Evolutionary conservation across 2,113 vertebrate genomes (phyloP), one percentile per base, ranked within the genome.

Genomic region (Microtus richardsoni): DNA sequence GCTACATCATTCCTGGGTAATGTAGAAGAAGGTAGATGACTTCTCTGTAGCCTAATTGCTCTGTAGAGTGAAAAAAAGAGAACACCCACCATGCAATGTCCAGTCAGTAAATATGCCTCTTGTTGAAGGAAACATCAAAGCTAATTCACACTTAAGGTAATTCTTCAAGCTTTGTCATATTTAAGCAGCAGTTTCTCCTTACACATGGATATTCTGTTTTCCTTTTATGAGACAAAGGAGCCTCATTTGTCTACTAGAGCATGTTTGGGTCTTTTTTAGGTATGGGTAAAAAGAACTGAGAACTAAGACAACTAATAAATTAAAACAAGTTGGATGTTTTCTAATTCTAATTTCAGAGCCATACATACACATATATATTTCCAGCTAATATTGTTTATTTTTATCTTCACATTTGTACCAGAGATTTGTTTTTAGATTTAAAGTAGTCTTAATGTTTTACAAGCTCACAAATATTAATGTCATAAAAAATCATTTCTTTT

Each of bases 381-480:
- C 70, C 66, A 74, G 49, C 64, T 68, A 22, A 41, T 94, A 68
- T 85, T 95, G 49, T 88, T 94, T 89, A 68, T 91, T 83, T 90
- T 54, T 49, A 16, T 39, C 39, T 78, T 82, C 66, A 30, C 8
- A 74, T 91, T 91, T 58, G 17, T 71, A 28, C 5, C 3, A 16
- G 9, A 88, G 2, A 0, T 49, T 87, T 79, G 7, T 2, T 58
- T 78, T 88, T 96, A 77, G n/a, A 36, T 71, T 95, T 88, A 22
- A n/a, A 74, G 73, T 73, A 64, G 39, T 17, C 19, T n/a, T 93
- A 14, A 4, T 58, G 16, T 13, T 86, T 92, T 41, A 28, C 7
- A 49, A 26, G 89, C 70, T 88, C 91, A 54, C 36, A 92, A 66
- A 85, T 71, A 73, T 11, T 64, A 6, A 93, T 24, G 89, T 90